These are phyloP conservation scores for Gastrophysa polygoni DNA, from an alignment of 2,888 invertebrate species.

Conservation along the genomic window DNA sequence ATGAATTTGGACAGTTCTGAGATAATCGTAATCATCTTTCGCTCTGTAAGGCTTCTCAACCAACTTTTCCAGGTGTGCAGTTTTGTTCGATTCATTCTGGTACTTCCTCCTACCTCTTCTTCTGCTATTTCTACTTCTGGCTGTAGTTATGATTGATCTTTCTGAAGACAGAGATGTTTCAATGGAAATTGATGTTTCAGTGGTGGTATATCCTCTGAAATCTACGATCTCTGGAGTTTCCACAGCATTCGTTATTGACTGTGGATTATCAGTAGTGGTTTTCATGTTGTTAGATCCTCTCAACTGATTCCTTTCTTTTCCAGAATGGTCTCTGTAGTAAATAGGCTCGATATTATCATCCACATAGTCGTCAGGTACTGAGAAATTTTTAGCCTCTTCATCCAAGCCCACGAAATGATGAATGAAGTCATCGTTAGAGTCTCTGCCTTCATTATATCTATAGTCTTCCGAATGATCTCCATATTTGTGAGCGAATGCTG, in stretches of 20 bases:
- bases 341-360: slow-evolving; percentile 35
- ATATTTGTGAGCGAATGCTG: slow-evolving; percentile 33
- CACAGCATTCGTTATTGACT: neutral
- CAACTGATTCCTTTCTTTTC: neutral
- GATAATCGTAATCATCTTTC: slow-evolving; percentile 33
- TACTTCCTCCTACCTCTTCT: slow-evolving; percentile 24
- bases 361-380: slow-evolving; percentile 20
- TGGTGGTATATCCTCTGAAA: neutral
- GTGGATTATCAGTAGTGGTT: neutral
- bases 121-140: slow-evolving; percentile 14
- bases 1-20: slow-evolving; percentile 28
- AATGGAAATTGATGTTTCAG: neutral
- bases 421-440: neutral
- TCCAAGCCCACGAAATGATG: neutral
- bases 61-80: slow-evolving; percentile 23
- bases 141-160: neutral
- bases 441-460: slow-evolving; percentile 4
- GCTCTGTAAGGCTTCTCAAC: slow-evolving; percentile 31
- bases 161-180: slow-evolving; percentile 20
- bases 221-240: neutral
- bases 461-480: neutral
- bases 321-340: slow-evolving; percentile 21
- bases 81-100: slow-evolving; percentile 19
- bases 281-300: neutral
- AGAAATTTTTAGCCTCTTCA: slow-evolving; percentile 17